Evolutionary conservation across 2,888 invertebrate genomes (phyloP).

Genomic region (Cantharis rustica): DNA sequence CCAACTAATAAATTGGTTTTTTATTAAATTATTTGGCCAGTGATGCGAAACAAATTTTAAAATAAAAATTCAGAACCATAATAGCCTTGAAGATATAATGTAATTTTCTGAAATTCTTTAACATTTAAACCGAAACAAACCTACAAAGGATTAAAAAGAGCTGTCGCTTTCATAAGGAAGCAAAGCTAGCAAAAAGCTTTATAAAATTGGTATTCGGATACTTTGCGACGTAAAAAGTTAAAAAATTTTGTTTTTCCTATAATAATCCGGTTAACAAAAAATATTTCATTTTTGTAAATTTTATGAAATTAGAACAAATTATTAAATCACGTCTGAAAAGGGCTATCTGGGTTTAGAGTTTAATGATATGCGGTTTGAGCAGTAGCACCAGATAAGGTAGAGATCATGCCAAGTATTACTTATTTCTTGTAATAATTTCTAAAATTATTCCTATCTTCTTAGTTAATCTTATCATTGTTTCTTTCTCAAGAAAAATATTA

Average conservation of each 20-base stretch:
- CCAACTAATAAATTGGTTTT: not conserved
- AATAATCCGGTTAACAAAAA: not conserved
- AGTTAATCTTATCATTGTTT: too few species aligned
- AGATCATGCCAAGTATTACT: too few species aligned
- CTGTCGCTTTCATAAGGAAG: not conserved
- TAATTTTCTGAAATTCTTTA: not conserved
- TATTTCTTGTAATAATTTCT: too few species aligned
- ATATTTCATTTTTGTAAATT: not conserved
- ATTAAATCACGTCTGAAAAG: not conserved
- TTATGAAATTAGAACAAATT: not conserved
- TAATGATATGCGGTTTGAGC: too few species aligned
- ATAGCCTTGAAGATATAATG: not conserved
- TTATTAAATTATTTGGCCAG: not conserved
- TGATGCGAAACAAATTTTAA: not conserved
- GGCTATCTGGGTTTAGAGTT: not conserved
- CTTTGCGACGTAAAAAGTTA: not conserved
- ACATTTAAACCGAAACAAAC: not conserved
- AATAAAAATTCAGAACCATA: not conserved
- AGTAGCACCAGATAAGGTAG: too few species aligned
- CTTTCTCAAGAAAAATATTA: too few species aligned
- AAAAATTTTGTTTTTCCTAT: not conserved
- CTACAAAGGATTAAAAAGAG: not conserved
- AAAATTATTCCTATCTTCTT: too few species aligned
- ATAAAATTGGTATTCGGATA: not conserved
- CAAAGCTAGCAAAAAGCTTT: not conserved